phyloP scores from a whole-genome alignment of 2,113 vertebrate genomes.

The Emydura subglobosa region DNA sequence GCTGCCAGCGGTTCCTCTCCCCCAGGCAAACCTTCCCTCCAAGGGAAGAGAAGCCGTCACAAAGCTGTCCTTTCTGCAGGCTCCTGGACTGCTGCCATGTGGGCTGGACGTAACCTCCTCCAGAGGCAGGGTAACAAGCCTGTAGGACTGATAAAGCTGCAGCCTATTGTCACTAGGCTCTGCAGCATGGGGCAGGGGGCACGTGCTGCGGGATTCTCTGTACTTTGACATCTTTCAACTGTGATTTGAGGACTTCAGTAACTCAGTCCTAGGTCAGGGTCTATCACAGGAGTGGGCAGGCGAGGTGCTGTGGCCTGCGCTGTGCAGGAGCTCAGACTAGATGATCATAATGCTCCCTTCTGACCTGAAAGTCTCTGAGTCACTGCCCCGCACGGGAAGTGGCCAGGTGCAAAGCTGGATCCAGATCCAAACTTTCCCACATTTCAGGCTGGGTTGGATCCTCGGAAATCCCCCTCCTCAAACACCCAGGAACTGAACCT shows the following conservation, averaged over 20 bases:
- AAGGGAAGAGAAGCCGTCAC: background rate
- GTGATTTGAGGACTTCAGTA: too few species aligned
- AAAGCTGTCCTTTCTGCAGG: background rate
- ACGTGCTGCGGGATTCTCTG: too few species aligned
- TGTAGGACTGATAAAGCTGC: background rate
- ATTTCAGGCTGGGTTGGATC: background rate
- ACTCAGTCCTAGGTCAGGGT: too few species aligned
- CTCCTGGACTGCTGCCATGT: background rate
- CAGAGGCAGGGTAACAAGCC: background rate
- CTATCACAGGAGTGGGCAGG: too few species aligned
- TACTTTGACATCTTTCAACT: too few species aligned
- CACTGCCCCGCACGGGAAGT: too few species aligned
- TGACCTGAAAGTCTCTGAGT: too few species aligned
- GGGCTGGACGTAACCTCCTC: background rate
- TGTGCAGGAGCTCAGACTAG: too few species aligned
- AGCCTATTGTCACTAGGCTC: background rate
- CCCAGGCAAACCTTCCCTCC: background rate
- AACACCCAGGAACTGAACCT: background rate
- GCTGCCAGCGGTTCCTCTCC: background rate
- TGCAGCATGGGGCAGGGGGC: too few species aligned
- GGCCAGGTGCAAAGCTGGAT: too few species aligned
- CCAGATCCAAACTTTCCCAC: background rate
- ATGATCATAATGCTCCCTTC: too few species aligned
- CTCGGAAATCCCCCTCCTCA: background rate
- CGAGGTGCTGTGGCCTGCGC: too few species aligned